phyloP scores from a whole-genome alignment of 2,797 vertebrate species.

The Craterocephalus amniculus region DNA sequence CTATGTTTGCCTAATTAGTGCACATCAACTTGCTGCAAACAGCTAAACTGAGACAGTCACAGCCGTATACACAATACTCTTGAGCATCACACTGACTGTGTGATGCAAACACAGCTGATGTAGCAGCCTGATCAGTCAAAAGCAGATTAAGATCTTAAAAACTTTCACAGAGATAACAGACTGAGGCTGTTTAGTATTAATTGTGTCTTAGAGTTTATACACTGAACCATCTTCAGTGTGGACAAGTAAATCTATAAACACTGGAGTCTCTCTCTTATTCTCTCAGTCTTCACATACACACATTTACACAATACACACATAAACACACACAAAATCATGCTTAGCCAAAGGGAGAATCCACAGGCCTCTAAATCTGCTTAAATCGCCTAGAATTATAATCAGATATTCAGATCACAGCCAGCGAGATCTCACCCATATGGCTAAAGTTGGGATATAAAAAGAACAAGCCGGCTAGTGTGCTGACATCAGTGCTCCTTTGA shows the following conservation, averaged over 20 bases:
- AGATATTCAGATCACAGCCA: conserved; percentile 77
- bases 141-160: conserved; percentile 30
- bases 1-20: conserved; percentile 68
- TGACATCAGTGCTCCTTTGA: conserved; percentile 35
- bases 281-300: background rate
- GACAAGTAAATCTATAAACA: conserved; percentile 39
- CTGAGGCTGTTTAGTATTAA: conserved; percentile 40
- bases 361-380: conserved; percentile 74
- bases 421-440: conserved; percentile 66
- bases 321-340: conserved; percentile 39
- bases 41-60: conserved; percentile 48
- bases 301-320: conserved; percentile 17
- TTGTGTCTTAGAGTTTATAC: conserved; percentile 44
- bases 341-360: conserved; percentile 71
- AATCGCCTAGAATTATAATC: conserved; percentile 78
- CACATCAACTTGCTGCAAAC: conserved; percentile 57
- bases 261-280: conserved; percentile 29
- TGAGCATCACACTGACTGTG: background rate
- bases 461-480: conserved; percentile 53
- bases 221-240: conserved; percentile 49
- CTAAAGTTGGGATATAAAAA: conserved; percentile 65
- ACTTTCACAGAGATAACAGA: conserved; percentile 28
- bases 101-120: conserved; percentile 15
- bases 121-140: conserved; percentile 30
- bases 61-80: conserved; percentile 17